These are phyloP conservation scores for Pedetes capensis DNA, from an alignment of 2,113 vertebrate species.

Conservation along the genomic window DNA sequence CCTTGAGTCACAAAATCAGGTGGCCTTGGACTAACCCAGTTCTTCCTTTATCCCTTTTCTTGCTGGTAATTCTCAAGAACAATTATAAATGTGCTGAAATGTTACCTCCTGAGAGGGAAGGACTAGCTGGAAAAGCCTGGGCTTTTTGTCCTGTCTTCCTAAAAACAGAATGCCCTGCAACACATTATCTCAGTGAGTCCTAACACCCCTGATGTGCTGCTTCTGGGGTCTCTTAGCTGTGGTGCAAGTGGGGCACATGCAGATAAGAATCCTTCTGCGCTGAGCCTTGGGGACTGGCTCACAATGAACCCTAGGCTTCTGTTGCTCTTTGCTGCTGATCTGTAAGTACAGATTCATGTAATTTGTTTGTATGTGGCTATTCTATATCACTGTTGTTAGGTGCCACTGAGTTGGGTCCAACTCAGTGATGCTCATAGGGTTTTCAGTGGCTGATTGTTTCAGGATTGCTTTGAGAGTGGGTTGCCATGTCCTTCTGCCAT, in stretches of 20 bases:
- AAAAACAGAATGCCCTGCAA: neutral
- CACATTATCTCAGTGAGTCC: neutral
- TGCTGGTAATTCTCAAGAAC: neutral
- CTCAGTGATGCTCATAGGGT: no score
- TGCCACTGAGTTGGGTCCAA: no score
- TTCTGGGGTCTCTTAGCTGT: neutral
- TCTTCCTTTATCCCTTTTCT: neutral
- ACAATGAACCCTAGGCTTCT: neutral
- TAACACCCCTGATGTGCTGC: neutral
- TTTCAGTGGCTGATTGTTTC: no score
- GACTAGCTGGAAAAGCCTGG: neutral
- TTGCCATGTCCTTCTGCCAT: no score
- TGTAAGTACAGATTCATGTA: neutral
- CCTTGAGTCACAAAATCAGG: neutral
- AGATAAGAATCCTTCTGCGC: neutral
- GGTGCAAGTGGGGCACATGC: rapidly evolving
- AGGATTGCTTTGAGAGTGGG: no score
- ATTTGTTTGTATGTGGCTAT: neutral
- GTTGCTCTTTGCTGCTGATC: neutral
- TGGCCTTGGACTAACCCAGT: neutral
- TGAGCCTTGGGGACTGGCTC: neutral
- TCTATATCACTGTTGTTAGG: neutral
- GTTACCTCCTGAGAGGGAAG: neutral
- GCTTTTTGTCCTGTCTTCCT: neutral
- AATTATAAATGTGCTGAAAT: neutral